Base-by-base conservation (phyloP, 2,888 invertebrate genomes). In the Silvanus unidentatus region DNA sequence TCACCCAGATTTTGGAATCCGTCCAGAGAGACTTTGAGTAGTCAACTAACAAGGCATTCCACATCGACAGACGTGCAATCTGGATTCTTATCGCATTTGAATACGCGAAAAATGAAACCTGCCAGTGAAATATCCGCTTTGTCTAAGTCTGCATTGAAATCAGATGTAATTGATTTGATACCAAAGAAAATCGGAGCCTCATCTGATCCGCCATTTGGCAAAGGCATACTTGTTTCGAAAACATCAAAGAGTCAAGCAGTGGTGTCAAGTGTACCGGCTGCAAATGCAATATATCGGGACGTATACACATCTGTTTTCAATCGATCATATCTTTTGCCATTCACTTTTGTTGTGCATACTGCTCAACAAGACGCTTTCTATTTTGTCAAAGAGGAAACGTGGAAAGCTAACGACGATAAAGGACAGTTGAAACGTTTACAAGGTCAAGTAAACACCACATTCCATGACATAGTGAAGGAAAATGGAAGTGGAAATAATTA, bases 281-380 rank as follows among this genome's bases (percentile, higher is more conserved):
- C 93, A 0, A 92, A 93, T 66, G 84, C 90, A 22, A 93, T 94
- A 55, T 90, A 92, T 70, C 78, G 88, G 27, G 93, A 94, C 69
- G 93, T 94, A 2, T 91, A 93, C 67, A 93, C 92, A 2, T 89
- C 91, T 1, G 92, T 94, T 3, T 91, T 94, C 70, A 93, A 93
- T 71, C 82, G 91, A 56, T 90, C 91, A 1, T 86, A 86, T 68
- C 77, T 93, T 60, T 74, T 94, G 58, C 90, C 91, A 29, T 90
- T 92, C 71, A 88, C 89, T 9, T 87, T 90, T 65, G 84, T 91
- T 40, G 86, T 91, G 22, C 91, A 92, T 70, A 88, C 86, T 55
- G 87, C 88, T 12, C 88, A 88, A 64, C 92, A 92, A 68, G 93
- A 94, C 65, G 88, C 90, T 9, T 93, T 94, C 75, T 92, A 89